These are phyloP conservation scores for Picathartes gymnocephalus DNA, from an alignment of 2,113 vertebrate genomes.

Conservation along the genomic window DNA sequence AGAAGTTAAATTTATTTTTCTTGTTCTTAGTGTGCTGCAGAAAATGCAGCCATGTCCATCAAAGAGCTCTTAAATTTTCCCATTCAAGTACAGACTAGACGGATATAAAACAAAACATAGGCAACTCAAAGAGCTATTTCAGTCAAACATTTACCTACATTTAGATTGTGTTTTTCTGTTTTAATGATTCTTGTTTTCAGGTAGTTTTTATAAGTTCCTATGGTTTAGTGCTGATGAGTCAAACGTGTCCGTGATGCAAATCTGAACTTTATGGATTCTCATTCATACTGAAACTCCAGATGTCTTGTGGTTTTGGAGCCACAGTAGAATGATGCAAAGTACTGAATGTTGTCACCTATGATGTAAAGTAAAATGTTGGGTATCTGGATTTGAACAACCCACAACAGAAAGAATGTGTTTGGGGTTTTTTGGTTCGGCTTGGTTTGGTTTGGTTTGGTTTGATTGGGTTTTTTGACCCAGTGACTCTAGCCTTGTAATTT, in stretches of 20 bases:
- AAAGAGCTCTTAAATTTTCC: neutral
- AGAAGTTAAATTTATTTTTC: neutral
- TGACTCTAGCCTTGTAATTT: neutral
- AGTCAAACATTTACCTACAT: neutral
- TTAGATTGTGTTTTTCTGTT: neutral
- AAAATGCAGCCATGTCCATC: neutral
- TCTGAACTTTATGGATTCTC: neutral
- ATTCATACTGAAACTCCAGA: conserved; percentile 12
- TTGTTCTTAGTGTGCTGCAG: neutral
- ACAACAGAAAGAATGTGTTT: neutral
- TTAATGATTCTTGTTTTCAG: neutral
- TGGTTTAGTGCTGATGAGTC: neutral
- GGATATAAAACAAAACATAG: neutral
- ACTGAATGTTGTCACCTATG: neutral
- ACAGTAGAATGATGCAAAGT: neutral
- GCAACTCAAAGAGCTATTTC: neutral
- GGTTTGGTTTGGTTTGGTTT: neutral
- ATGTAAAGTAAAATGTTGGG: neutral
- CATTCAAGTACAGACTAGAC: neutral
- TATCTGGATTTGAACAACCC: neutral
- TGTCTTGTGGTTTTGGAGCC: neutral
- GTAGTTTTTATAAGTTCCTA: neutral
- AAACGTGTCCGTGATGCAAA: accelerated
- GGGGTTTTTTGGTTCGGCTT: neutral
- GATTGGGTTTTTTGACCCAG: neutral